Evolutionary conservation across 2,113 vertebrate genomes (phyloP).

Genomic region (Drymodes brunneopygia): DNA sequence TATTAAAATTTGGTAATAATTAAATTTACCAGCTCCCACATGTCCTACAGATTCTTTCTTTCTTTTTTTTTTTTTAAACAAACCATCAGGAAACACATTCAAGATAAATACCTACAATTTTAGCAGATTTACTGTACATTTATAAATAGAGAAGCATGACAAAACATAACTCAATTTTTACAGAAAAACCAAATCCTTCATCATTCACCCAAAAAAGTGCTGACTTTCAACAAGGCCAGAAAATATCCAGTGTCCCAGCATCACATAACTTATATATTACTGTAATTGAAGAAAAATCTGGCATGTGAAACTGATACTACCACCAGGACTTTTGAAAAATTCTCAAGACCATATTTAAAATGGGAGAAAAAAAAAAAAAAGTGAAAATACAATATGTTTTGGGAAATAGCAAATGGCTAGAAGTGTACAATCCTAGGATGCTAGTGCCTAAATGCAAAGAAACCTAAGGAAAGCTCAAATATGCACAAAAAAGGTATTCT

Average conservation of each 20-base stretch:
- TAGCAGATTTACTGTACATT: conserved; percentile 56
- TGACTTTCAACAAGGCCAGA: conserved; percentile 54
- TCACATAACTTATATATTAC: background rate
- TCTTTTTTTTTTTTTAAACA: conserved; percentile 27
- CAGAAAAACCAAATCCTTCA: conserved; percentile 51
- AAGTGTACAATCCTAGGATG: background rate
- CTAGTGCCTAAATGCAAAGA: conserved; percentile 19
- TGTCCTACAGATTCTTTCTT: conserved; percentile 36
- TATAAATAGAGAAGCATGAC: conserved; percentile 58
- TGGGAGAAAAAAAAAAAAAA: background rate
- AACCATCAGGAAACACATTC: conserved; percentile 53
- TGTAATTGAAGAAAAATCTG: background rate
- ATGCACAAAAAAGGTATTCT: background rate
- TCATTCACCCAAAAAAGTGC: conserved; percentile 39
- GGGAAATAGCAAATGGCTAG: conserved; percentile 3
- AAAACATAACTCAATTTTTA: conserved; percentile 43
- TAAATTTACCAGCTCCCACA: conserved; percentile 57
- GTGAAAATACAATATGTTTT: background rate
- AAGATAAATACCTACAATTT: conserved; percentile 60
- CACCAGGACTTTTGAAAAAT: conserved; percentile 10
- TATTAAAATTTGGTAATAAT: conserved; percentile 48
- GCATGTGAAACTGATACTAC: conserved; percentile 5
- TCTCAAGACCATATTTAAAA: background rate
- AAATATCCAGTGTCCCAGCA: conserved; percentile 59
- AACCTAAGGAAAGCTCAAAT: conserved; percentile 49